Conservation (phyloP, 2,888 invertebrate genomes). For the Biston betularia region DNA sequence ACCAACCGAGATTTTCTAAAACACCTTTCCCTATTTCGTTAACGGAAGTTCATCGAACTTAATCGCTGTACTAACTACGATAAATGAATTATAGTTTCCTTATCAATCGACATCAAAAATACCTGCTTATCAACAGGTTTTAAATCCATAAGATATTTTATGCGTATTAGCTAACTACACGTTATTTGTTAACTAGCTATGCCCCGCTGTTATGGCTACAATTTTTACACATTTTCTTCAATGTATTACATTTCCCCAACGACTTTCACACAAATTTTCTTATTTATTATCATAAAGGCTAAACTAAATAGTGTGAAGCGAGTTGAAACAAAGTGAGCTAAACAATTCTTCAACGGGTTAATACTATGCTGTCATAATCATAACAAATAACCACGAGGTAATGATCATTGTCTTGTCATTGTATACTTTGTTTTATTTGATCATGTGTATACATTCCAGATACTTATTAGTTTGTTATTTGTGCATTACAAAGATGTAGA, state of each 20-base stretch:
- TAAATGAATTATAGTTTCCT: constrained; percentile 57
- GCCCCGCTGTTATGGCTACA: background rate
- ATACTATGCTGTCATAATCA: constrained; percentile 40
- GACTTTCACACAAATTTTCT: constrained; percentile 3
- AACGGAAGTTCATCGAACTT: constrained; percentile 82
- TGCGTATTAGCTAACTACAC: background rate
- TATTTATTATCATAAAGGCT: background rate
- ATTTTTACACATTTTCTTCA: background rate
- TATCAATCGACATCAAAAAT: constrained; percentile 68
- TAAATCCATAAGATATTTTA: constrained; percentile 16
- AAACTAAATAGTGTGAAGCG: constrained; percentile 1
- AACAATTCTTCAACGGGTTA: constrained; percentile 4
- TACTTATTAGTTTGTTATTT: constrained; percentile 20
- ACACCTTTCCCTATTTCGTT: constrained; percentile 71
- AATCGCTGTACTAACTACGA: constrained; percentile 35
- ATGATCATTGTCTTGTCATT: constrained; percentile 37
- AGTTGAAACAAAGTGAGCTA: constrained; percentile 2
- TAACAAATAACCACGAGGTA: constrained; percentile 45
- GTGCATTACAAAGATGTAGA: constrained; percentile 24
- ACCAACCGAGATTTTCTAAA: constrained; percentile 55
- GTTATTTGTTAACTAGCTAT: background rate
- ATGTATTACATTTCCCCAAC: background rate
- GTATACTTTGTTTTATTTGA: constrained; percentile 49
- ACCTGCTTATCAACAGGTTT: constrained; percentile 56
- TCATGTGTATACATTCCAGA: background rate